These are phyloP conservation scores for Lepidurus couesii DNA, from an alignment of 1,140 invertebrate species.

Conservation along the genomic window DNA sequence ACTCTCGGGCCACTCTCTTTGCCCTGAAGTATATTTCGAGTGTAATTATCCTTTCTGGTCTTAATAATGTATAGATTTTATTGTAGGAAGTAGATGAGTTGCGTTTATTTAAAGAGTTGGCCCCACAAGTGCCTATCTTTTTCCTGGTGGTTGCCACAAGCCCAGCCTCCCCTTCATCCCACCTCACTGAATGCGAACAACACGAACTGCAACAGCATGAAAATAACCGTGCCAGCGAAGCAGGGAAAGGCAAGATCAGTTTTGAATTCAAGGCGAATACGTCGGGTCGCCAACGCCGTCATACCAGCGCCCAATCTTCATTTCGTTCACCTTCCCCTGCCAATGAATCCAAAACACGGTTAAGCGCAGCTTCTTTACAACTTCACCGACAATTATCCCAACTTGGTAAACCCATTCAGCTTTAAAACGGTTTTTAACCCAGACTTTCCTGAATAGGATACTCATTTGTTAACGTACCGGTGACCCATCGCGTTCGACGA, in stretches of 20 bases:
- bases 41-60: conserved; percentile 6
- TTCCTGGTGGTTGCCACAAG: background rate
- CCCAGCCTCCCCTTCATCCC: background rate
- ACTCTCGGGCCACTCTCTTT: background rate
- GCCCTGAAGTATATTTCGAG: background rate
- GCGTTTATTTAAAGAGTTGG: background rate
- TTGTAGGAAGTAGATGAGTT: background rate
- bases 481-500: conserved; percentile 1
- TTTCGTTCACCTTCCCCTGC: background rate
- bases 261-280: background rate
- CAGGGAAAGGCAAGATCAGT: background rate
- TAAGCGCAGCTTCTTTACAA: background rate
- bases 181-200: background rate
- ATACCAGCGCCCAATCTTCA: background rate
- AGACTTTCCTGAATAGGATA: background rate
- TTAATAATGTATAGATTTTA: background rate
- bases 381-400: background rate
- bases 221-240: background rate
- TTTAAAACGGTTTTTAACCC: background rate
- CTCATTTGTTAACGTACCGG: background rate
- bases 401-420: conserved; percentile 25
- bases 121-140: background rate
- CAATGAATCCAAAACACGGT: background rate
- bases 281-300: background rate
- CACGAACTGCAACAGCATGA: background rate